A percentile compares a stretch with the other conserved stretches of the same genome.
Evolutionary conservation across 1,140 invertebrate species (phyloP).

Genomic region (Cyclargus thomasi): DNA sequence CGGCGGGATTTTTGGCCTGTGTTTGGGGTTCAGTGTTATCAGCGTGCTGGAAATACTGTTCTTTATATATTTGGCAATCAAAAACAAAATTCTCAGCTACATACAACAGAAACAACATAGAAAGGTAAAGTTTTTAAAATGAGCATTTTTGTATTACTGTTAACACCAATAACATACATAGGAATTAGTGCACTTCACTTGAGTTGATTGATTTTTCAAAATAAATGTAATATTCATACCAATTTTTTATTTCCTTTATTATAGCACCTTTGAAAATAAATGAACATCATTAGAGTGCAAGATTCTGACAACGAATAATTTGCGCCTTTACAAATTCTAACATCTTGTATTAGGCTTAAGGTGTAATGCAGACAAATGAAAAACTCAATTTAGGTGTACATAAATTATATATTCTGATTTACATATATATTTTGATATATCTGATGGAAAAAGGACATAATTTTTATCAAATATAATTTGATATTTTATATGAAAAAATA

Average conservation of each 20-base stretch:
- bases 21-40: slow-evolving; percentile 49
- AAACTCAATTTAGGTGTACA: slow-evolving; percentile 52
- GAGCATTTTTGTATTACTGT: not conserved
- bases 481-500: slow-evolving; percentile 66
- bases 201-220: no score
- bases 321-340: no score
- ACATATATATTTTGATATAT: slow-evolving; percentile 66
- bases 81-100: slow-evolving; percentile 26
- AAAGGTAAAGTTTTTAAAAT: not conserved
- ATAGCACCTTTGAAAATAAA: no score
- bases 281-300: no score
- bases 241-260: no score
- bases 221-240: no score
- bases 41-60: slow-evolving; percentile 50
- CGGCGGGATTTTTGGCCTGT: slow-evolving; percentile 58
- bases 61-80: slow-evolving; percentile 38
- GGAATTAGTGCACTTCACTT: no score
- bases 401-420: slow-evolving; percentile 70
- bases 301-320: no score
- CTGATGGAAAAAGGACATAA: slow-evolving; percentile 44
- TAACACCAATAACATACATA: no score
- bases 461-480: slow-evolving; percentile 70
- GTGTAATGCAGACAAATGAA: slow-evolving; percentile 36
- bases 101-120: not conserved
- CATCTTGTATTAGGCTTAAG: not conserved